These are phyloP conservation scores for Cossypha polioptera DNA, from an alignment of 2,797 vertebrate genomes.

Conservation along the genomic window DNA sequence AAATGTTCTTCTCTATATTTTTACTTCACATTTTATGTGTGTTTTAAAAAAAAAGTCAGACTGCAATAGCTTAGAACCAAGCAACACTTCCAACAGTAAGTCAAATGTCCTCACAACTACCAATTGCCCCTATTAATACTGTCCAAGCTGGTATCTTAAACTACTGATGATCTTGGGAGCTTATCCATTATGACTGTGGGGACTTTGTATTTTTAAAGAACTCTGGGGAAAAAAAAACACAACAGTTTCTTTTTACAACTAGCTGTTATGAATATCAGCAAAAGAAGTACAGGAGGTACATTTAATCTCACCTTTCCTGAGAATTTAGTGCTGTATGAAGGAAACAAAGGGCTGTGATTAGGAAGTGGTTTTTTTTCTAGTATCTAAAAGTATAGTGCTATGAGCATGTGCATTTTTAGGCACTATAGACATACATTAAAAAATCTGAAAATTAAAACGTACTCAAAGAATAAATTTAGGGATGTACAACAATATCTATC, in stretches of 20 bases:
- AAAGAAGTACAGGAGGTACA: background rate
- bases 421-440: background rate
- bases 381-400: background rate
- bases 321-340: background rate
- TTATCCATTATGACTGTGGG: background rate
- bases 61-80: background rate
- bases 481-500: background rate
- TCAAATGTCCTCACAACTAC: background rate
- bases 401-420: background rate
- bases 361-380: background rate
- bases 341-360: background rate
- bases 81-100: background rate
- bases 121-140: accelerated
- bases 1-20: background rate
- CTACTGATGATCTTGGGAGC: background rate
- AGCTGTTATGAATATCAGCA: background rate
- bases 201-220: background rate
- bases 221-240: accelerated
- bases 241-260: background rate
- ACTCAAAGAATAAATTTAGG: background rate
- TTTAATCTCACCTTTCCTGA: background rate
- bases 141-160: background rate
- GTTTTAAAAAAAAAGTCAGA: background rate
- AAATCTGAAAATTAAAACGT: background rate
- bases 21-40: background rate